Percentiles rank a stretch among this genome's conserved stretches.
These are phyloP conservation scores for Leucania comma DNA, from an alignment of 2,888 invertebrate genomes.

Conservation along the genomic window DNA sequence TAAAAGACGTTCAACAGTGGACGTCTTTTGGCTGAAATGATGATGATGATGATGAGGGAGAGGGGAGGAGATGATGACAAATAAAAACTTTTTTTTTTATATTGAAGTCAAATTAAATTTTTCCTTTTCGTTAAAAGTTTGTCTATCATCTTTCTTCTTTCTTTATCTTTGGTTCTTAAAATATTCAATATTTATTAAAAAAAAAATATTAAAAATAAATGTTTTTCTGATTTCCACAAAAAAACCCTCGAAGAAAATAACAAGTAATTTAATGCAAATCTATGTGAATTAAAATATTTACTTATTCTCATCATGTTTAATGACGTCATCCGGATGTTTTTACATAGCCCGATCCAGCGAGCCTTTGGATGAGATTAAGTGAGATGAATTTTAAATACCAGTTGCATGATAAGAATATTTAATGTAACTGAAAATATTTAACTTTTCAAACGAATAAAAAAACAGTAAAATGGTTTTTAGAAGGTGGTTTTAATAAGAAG, in stretches of 20 bases:
- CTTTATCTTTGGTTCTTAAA: no score
- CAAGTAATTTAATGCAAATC: slow-evolving; percentile 23
- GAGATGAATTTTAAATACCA: slow-evolving; percentile 57
- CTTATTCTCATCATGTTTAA: slow-evolving; percentile 44
- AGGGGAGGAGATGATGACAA: no score
- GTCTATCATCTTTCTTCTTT: no score
- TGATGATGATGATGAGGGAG: no score
- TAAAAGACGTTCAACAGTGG: no score
- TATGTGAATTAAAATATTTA: slow-evolving; percentile 9
- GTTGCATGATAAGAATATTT: slow-evolving; percentile 40
- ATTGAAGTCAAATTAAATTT: no score
- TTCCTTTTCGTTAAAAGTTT: no score
- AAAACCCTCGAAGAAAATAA: slow-evolving; percentile 6
- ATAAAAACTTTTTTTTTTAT: no score
- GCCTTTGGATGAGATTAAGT: slow-evolving; percentile 27
- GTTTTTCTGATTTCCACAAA: not conserved
- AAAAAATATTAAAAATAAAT: not conserved
- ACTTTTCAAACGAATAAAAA: not conserved
- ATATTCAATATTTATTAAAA: no score
- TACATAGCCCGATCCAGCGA: slow-evolving; percentile 10
- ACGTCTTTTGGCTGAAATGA: no score
- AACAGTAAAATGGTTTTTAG: not conserved
- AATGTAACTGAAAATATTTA: slow-evolving; percentile 25
- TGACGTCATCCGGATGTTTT: slow-evolving; percentile 44
- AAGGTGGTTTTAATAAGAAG: not conserved